phyloP scores from a whole-genome alignment of 2,888 invertebrate genomes.

The Aspidiotus rigidus region DNA sequence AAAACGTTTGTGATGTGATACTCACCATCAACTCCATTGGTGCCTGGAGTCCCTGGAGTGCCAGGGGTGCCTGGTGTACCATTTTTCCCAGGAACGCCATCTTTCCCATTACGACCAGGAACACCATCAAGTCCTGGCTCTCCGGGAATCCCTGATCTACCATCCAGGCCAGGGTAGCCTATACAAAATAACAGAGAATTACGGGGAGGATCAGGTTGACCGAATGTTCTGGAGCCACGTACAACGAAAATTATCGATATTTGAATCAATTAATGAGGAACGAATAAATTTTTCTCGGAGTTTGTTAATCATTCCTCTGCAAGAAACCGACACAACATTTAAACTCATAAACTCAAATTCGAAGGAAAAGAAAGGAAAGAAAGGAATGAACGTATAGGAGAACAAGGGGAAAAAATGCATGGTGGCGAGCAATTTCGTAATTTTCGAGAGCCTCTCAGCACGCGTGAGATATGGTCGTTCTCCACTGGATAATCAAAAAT shows the following conservation, averaged over 20 bases:
- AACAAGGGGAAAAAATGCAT: too few species aligned
- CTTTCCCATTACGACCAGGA: conserved; percentile 74
- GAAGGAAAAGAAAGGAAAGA: too few species aligned
- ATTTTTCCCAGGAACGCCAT: conserved; percentile 59
- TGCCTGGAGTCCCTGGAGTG: conserved; percentile 56
- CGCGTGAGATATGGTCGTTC: too few species aligned
- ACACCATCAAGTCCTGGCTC: conserved; percentile 83
- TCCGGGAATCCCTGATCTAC: conserved; percentile 80
- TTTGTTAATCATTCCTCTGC: too few species aligned
- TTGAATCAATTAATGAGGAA: background rate
- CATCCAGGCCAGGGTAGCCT: conserved; percentile 67
- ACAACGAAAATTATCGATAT: too few species aligned
- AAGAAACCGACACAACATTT: background rate
- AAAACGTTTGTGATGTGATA: background rate
- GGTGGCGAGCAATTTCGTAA: too few species aligned
- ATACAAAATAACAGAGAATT: background rate
- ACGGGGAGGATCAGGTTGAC: too few species aligned
- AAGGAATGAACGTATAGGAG: too few species aligned
- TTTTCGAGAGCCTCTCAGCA: too few species aligned
- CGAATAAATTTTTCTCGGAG: background rate
- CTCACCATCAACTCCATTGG: conserved; percentile 38
- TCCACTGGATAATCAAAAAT: too few species aligned
- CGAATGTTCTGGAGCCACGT: too few species aligned
- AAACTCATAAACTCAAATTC: background rate
- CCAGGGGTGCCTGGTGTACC: conserved; percentile 67